phyloP scores from a whole-genome alignment of 2,113 vertebrate genomes.

The Apteryx mantelli region DNA sequence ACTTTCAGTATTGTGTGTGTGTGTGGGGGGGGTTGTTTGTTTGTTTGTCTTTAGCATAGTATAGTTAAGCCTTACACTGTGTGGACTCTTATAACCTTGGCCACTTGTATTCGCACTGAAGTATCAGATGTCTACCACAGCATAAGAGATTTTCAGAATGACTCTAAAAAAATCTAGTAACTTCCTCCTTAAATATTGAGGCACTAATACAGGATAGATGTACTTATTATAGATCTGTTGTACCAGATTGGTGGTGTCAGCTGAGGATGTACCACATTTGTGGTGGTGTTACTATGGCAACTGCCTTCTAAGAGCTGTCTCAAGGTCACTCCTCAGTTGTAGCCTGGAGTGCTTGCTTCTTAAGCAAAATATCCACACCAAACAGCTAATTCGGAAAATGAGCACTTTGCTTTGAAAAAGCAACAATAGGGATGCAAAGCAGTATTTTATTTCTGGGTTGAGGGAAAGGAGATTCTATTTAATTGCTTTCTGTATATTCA shows the following conservation, averaged over 20 bases:
- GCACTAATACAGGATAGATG: not conserved
- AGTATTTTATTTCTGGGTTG: not conserved
- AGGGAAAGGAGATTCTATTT: not conserved
- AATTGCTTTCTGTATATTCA: not conserved
- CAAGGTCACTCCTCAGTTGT: slow-evolving; percentile 82
- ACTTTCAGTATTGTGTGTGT: not conserved
- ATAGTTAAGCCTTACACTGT: not conserved
- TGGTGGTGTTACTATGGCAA: slow-evolving; percentile 81
- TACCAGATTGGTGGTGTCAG: slow-evolving; percentile 71
- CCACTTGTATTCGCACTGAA: not conserved
- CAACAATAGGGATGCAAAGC: not conserved
- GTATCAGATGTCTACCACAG: not conserved
- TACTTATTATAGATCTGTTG: slow-evolving; percentile 32
- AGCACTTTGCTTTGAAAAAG: slow-evolving; percentile 9
- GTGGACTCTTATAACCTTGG: not conserved
- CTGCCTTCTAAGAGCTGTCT: slow-evolving; percentile 76
- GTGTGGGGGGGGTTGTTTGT: too few species aligned
- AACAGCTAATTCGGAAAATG: slow-evolving; percentile 43
- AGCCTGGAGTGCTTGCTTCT: slow-evolving; percentile 74
- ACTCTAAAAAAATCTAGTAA: not conserved
- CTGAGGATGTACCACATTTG: slow-evolving; percentile 77
- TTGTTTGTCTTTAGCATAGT: not conserved
- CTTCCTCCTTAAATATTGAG: not conserved
- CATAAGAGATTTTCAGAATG: not conserved
- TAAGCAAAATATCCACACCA: slow-evolving; percentile 71